Conservation (phyloP, 2,113 vertebrate species). For the Sula dactylatra region DNA sequence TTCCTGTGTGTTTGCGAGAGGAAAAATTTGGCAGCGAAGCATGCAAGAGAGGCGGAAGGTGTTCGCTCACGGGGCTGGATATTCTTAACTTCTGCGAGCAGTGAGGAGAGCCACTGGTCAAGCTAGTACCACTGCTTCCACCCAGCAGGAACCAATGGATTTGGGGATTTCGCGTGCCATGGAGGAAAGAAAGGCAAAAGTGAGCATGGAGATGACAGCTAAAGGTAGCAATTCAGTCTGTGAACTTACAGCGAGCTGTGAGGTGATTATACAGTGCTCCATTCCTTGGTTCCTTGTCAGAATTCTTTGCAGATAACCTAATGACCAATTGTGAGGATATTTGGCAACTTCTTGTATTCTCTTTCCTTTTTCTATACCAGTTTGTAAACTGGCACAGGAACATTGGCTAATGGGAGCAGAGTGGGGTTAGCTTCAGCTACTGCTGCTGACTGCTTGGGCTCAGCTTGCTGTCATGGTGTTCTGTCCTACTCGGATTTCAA, state of each 20-base stretch:
- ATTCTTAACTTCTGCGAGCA: background rate
- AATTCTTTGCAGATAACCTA: background rate
- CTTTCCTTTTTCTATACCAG: background rate
- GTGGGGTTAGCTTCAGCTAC: background rate
- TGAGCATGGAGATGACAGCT: background rate
- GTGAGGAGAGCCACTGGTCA: background rate
- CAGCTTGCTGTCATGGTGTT: background rate
- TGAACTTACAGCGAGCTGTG: background rate
- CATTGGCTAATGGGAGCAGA: background rate
- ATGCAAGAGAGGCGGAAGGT: background rate
- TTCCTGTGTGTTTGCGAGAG: conserved; percentile 8
- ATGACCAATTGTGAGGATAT: background rate
- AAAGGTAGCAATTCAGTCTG: background rate
- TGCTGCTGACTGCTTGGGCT: background rate
- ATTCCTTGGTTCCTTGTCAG: background rate
- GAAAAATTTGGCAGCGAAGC: background rate
- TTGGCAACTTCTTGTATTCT: background rate
- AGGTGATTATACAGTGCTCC: background rate
- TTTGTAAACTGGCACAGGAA: background rate
- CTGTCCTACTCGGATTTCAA: background rate
- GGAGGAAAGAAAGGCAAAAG: background rate
- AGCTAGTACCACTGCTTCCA: background rate
- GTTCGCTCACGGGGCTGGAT: background rate
- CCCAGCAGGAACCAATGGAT: background rate
- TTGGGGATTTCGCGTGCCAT: background rate